Conservation (phyloP, 2,113 vertebrate species). For the Cardinalis cardinalis region DNA sequence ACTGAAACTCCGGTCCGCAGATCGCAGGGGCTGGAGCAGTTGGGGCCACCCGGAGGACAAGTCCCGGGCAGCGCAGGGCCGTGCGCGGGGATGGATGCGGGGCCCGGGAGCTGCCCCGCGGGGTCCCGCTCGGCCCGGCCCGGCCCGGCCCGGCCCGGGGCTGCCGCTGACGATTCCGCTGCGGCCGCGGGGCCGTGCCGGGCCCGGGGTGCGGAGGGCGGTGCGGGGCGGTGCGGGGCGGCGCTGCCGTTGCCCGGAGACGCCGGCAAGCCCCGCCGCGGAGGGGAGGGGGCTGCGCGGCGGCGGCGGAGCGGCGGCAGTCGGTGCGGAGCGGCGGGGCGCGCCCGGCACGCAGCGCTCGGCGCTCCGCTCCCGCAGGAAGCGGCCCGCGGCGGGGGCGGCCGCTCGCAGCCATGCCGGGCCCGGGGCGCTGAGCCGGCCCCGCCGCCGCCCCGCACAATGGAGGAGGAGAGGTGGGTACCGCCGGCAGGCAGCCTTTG, state of each 20-base stretch:
- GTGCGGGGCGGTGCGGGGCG: not conserved
- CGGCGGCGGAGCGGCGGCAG: too few relatives aligned
- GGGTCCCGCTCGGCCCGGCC: not conserved
- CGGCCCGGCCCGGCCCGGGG: not conserved
- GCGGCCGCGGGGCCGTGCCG: not conserved
- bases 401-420: not conserved
- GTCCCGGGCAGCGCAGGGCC: not conserved
- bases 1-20: accelerated
- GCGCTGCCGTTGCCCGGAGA: slow-evolving; percentile 69
- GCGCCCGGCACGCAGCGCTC: too few relatives aligned
- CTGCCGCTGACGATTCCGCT: not conserved
- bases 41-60: accelerated
- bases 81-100: not conserved
- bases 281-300: too few relatives aligned
- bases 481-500: not conserved
- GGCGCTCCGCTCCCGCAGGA: too few relatives aligned
- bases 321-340: too few relatives aligned
- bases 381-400: not conserved
- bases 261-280: not conserved
- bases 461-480: slow-evolving; percentile 75
- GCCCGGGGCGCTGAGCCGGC: slow-evolving; percentile 60
- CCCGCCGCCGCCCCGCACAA: slow-evolving; percentile 46
- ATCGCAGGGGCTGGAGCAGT: accelerated
- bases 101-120: not conserved
- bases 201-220: not conserved